Evolutionary conservation across 2,888 invertebrate species (phyloP).

Genomic region (Brassicogethes aeneus): DNA sequence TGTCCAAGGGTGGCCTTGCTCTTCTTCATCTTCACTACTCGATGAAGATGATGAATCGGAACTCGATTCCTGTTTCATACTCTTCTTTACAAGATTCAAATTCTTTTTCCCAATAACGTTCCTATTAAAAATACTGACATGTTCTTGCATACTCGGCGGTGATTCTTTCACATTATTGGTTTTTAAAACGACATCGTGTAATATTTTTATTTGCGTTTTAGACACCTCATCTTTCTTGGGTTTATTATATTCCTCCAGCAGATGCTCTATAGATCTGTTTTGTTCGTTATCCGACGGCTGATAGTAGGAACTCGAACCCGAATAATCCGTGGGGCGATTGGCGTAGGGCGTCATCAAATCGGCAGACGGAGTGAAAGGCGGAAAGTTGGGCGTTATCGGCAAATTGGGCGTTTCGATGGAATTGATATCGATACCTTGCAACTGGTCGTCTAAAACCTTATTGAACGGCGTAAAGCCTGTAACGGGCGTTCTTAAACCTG

Average conservation of each 20-base stretch:
- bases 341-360: constrained; percentile 13
- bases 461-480: constrained; percentile 30
- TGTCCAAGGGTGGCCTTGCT: constrained; percentile 4
- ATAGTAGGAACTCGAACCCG: constrained; percentile 38
- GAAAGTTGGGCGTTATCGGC: constrained; percentile 34
- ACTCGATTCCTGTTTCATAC: constrained; percentile 1
- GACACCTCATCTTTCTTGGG: constrained; percentile 10
- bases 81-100: constrained; percentile 24
- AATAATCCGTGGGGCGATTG: constrained; percentile 36
- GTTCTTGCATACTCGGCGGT: constrained; percentile 7
- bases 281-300: constrained; percentile 38
- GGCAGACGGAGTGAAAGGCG: constrained; percentile 29
- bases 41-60: constrained; percentile 9
- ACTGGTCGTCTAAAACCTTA: constrained; percentile 33
- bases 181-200: constrained; percentile 10
- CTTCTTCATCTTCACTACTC: constrained; percentile 3
- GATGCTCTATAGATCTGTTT: constrained; percentile 24
- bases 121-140: constrained; percentile 21
- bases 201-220: constrained; percentile 8
- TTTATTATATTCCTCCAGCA: constrained; percentile 27
- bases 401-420: constrained; percentile 33
- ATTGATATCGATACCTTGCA: constrained; percentile 28
- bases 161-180: background rate
- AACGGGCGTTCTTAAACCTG: constrained; percentile 15
- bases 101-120: constrained; percentile 33